These are phyloP conservation scores for Panurus biarmicus DNA, from an alignment of 2,113 vertebrate genomes.

Conservation along the genomic window DNA sequence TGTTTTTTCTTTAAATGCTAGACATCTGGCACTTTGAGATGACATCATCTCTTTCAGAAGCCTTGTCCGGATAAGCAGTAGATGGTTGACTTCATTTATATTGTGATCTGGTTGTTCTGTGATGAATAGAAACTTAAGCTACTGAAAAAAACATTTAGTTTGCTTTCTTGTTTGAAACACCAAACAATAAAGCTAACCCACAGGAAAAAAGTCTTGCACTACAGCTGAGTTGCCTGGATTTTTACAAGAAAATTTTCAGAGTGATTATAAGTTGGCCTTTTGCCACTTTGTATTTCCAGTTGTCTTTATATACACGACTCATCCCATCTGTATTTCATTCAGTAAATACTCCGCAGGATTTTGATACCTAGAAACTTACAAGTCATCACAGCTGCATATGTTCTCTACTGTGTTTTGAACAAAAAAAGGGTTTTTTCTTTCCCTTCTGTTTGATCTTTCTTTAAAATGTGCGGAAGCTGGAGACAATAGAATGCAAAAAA, in stretches of 20 bases:
- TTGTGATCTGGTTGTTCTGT: background rate
- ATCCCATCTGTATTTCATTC: background rate
- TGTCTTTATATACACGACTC: background rate
- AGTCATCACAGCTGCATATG: background rate
- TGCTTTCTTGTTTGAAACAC: constrained; percentile 16
- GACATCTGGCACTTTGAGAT: background rate
- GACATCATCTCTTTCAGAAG: background rate
- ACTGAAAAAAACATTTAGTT: constrained; percentile 26
- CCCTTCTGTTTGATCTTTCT: background rate
- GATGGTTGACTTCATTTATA: background rate
- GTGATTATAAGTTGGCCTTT: background rate
- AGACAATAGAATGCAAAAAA: background rate
- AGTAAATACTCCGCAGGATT: background rate
- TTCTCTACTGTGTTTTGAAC: background rate
- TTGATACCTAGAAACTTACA: background rate
- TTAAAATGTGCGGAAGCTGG: background rate
- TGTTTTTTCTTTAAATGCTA: too few relatives aligned
- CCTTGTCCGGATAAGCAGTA: background rate
- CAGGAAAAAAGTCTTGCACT: background rate
- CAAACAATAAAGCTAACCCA: background rate
- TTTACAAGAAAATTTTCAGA: background rate
- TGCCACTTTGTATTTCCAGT: background rate
- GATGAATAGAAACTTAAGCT: background rate
- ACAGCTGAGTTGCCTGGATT: background rate
- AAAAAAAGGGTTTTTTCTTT: rapidly evolving